Conservation (phyloP, 2,113 vertebrate species). For the Turdus rufiventris region DNA sequence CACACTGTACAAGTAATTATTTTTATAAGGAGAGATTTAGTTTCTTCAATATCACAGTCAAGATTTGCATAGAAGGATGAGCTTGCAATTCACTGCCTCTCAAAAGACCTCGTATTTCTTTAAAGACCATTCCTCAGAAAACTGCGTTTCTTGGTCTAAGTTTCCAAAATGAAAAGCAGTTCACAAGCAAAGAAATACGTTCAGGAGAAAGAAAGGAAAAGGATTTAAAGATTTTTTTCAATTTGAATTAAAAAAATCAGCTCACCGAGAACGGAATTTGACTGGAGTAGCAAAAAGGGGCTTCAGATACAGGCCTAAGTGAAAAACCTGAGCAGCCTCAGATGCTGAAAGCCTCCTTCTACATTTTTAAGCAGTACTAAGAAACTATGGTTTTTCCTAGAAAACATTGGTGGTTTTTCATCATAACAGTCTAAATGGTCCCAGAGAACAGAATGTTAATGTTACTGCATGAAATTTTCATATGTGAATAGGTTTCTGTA, state of each 20-base stretch:
- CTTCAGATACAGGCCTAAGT: neutral
- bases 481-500: neutral
- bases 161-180: neutral
- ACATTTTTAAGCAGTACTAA: neutral
- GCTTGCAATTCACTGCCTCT: neutral
- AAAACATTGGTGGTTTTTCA: neutral
- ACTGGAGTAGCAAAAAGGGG: neutral
- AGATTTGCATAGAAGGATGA: neutral
- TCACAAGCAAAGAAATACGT: neutral
- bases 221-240: neutral
- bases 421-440: neutral
- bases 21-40: neutral
- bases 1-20: neutral
- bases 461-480: neutral
- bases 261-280: neutral
- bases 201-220: neutral
- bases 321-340: neutral
- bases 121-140: neutral
- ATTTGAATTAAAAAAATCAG: neutral
- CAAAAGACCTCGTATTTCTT: neutral
- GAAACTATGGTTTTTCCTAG: neutral
- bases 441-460: neutral
- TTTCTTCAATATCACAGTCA: neutral
- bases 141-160: neutral
- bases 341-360: neutral